A percentile compares a stretch with the other conserved stretches of the same genome.
Conservation (phyloP, 1,140 invertebrate species). For the Diachasma alloeum region DNA sequence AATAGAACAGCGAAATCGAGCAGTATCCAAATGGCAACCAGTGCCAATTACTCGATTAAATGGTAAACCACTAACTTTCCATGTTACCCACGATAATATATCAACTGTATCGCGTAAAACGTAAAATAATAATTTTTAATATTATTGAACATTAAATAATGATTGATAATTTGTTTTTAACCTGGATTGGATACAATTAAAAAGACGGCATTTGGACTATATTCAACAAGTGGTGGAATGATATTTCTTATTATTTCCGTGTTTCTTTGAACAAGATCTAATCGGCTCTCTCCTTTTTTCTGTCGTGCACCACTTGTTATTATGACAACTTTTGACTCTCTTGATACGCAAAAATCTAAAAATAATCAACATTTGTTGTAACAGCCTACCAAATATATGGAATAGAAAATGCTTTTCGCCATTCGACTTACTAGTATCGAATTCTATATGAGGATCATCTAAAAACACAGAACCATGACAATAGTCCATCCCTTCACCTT, state of each 20-base stretch:
- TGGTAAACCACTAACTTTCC: conserved; percentile 74
- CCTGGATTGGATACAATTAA: conserved; percentile 72
- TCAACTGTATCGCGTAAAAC: conserved; percentile 67
- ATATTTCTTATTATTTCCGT: conserved; percentile 70
- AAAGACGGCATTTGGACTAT: conserved; percentile 70
- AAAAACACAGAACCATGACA: conserved; percentile 67
- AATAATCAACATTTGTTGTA: not conserved
- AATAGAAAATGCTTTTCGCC: too few species aligned
- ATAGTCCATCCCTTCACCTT: conserved; percentile 70
- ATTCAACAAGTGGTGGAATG: conserved; percentile 66
- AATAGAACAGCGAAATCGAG: conserved; percentile 70
- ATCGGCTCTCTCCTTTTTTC: conserved; percentile 65
- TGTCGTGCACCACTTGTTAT: conserved; percentile 70
- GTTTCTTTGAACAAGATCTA: conserved; percentile 70
- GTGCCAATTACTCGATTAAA: conserved; percentile 70
- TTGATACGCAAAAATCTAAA: conserved; percentile 68
- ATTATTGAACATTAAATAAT: not conserved
- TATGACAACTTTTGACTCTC: conserved; percentile 69
- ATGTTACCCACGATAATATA: conserved; percentile 72
- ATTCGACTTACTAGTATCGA: conserved; percentile 60
- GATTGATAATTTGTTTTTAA: conserved; percentile 39
- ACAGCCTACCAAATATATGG: too few species aligned
- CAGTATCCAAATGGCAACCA: conserved; percentile 72
- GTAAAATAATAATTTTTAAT: not conserved
- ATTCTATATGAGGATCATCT: conserved; percentile 63